phyloP scores from a whole-genome alignment of 2,888 invertebrate genomes.

The Agrotis puta region DNA sequence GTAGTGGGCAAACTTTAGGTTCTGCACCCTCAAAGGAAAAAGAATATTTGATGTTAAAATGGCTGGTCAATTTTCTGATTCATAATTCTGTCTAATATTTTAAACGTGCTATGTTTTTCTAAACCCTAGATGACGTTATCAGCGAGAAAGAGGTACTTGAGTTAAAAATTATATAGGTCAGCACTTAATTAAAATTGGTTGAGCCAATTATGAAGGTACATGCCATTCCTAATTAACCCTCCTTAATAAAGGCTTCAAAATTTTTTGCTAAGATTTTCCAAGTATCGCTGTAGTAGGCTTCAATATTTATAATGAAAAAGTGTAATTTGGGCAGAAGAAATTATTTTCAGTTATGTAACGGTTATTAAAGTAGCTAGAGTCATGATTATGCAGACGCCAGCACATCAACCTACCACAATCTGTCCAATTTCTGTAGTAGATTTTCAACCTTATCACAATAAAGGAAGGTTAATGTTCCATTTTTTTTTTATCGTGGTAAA shows the following conservation, averaged over 20 bases:
- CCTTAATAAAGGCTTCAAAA: not conserved
- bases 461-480: too few relatives aligned
- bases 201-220: constrained; percentile 2
- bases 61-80: not conserved
- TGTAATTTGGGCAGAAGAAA: not conserved
- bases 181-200: not conserved
- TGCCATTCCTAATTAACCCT: constrained; percentile 8
- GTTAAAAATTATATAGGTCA: not conserved
- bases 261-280: not conserved
- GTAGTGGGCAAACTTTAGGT: too few relatives aligned
- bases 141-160: not conserved
- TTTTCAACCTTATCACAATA: too few relatives aligned
- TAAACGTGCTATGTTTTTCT: not conserved
- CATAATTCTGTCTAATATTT: not conserved
- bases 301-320: not conserved
- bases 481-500: too few relatives aligned
- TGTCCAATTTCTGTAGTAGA: too few relatives aligned
- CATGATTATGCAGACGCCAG: too few relatives aligned
- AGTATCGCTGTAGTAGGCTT: constrained; percentile 4
- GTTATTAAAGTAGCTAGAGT: not conserved
- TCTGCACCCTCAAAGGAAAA: too few relatives aligned
- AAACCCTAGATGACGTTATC: not conserved
- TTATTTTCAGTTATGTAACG: not conserved
- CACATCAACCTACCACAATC: too few relatives aligned
- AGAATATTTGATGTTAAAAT: not conserved